Base-by-base conservation (phyloP, 2,888 invertebrate genomes). In the Drosophila robusta region DNA sequence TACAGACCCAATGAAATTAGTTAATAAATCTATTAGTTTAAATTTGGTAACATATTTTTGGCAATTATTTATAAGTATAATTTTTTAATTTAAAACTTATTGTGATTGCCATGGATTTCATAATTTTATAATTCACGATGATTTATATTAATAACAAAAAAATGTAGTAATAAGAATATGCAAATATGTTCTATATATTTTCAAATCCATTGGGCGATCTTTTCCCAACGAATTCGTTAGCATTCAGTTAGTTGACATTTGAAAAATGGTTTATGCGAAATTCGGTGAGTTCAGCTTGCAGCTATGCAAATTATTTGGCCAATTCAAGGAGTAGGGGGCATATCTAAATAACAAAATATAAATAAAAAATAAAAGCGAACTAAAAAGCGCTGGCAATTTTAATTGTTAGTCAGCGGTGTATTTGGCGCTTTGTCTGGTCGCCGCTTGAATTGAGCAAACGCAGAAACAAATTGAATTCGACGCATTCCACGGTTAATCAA, bases 391-490 rank as follows among this genome's bases (percentile, higher is more conserved):
- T 51, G 77, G 67, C 67, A 55, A 83, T 83, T 83, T 88, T 83
- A 83, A 83, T 83, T 83, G 80, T 88, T 83, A 57, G 42, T 44
- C 70, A 55, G 44, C 36, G 47, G 50, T 54, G 52, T 61, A 44
- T 39, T 56, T 71, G 71, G 64, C 58, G 70, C 49, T 72, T 70
- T 72, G 70, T 58, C 49, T 41, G 42, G n/a, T 16, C 11, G 54
- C 54, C 64, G 65, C 47, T 67, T 46, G 50, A 56, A 42, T 54
- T 49, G 55, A 39, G 67, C 74, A 67, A 77, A 63, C 58, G 73
- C 50, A 82, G 72, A 68, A 77, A 80, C 84, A 86, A 83, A 83
- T 83, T 83, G 87, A 86, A 88, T 86, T 60, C 66, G 62, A 88
- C 80, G 84, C 84, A 84, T 88, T 88, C 84, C 83, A 65, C 22